Base-by-base conservation (phyloP, 2,113 vertebrate genomes). In the Aptenodytes forsteri region DNA sequence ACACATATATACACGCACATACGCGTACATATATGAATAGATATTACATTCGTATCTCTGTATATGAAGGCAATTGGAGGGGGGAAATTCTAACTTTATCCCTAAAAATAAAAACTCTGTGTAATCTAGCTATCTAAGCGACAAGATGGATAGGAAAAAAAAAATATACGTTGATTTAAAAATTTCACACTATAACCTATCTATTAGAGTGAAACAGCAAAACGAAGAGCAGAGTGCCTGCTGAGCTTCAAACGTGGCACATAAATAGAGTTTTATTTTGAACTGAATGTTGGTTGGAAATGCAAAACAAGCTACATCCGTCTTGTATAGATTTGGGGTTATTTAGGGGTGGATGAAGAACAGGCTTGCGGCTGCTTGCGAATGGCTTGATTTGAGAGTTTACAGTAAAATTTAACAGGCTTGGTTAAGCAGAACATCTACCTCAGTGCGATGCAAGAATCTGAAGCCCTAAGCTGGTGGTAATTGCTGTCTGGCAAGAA, bases 101-200 rank as follows among this genome's bases (percentile, higher is more conserved):
- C 29, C 21, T 59, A 10, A 59, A 59, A 61, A 9, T 8, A 38
- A 23, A 27, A 29, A 26, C 36, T 34, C 21, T 3, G 7, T 12
- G 19, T 25, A 19, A 58, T 12, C 26, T 44, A 13, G 6, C 5
- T 16, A 2, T 21, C 8, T 19, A 19, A 6, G 19, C 9, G 17
- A 10, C 19, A 11, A 47, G 23, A 17, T 2, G 14, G 42, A 2
- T 10, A 6, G 54, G 26, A n/a, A 36, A 23, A 18, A 29, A 18
- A n/a, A 42, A 42, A 13, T 16, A 40, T 40, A 40, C 38, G 7
- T 0, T 1, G 1, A 1, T 65, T 82, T 22, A 64, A 75, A 61
- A 65, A 23, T 40, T 61, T 67, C 6, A 7, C 7, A 0, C 10
- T 71, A 0, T 27, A 47, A n/a, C 21, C 27, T 21, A 0, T 44